Conservation (phyloP, 2,888 invertebrate species). For the Lamproptera curius region DNA sequence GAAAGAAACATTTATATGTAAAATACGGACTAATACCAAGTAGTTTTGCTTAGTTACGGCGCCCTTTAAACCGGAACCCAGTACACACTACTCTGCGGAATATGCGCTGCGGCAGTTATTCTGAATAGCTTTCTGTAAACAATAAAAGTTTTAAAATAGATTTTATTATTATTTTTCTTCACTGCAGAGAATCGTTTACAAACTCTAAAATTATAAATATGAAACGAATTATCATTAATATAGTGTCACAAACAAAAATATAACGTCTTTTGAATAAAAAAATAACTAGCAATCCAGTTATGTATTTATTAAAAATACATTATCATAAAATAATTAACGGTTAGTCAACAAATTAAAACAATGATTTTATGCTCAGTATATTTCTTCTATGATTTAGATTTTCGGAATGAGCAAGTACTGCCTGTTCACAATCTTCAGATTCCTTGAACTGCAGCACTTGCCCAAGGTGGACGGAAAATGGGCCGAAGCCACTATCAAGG, state of each 20-base stretch:
- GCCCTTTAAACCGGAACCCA: not conserved
- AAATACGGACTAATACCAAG: not conserved
- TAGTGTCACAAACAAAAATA: no score
- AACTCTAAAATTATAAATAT: no score
- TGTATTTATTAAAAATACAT: no score
- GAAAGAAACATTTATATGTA: not conserved
- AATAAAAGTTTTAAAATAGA: not conserved
- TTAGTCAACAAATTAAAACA: no score
- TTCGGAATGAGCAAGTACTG: constrained; percentile 80
- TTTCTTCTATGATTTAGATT: constrained; percentile 41
- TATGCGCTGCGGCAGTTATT: not conserved
- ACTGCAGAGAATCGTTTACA: no score
- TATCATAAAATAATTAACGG: no score
- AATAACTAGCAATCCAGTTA: no score
- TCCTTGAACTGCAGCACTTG: constrained; percentile 79
- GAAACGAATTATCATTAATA: no score
- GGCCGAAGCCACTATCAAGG: constrained; percentile 80
- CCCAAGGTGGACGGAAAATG: constrained; percentile 79
- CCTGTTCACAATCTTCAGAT: constrained; percentile 81
- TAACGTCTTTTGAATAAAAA: no score
- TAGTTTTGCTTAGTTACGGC: no score
- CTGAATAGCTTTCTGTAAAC: not conserved
- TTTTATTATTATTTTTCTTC: no score
- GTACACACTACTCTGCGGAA: not conserved
- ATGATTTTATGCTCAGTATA: not conserved